Conservation (phyloP, 2,113 vertebrate species). For the Condylura cristata region DNA sequence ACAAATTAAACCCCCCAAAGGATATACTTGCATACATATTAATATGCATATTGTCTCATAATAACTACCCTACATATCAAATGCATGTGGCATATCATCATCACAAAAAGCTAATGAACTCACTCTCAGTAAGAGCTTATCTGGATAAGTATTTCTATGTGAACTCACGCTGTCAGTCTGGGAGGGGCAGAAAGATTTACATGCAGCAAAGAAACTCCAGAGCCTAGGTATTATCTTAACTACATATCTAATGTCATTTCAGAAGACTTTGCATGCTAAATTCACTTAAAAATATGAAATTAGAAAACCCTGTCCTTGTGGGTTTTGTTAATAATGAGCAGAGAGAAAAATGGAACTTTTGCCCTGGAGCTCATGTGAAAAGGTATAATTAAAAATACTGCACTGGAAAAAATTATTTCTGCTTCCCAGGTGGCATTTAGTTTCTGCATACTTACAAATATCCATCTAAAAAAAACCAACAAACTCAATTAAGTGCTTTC, state of each 20-base stretch:
- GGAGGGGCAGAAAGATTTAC: neutral
- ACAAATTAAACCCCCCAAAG: neutral
- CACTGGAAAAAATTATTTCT: conserved; percentile 58
- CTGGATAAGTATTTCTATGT: neutral
- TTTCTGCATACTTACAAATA: conserved; percentile 69
- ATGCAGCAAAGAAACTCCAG: conserved; percentile 39
- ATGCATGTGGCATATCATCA: neutral
- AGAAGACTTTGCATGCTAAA: conserved; percentile 57
- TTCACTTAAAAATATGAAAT: conserved; percentile 76
- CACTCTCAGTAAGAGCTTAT: neutral
- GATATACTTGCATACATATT: neutral
- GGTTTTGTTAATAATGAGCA: conserved; percentile 75
- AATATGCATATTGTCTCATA: neutral
- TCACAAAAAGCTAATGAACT: neutral
- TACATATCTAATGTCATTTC: conserved; percentile 54
- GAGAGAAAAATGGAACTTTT: conserved; percentile 70
- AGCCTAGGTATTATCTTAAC: conserved; percentile 44
- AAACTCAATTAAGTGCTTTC: conserved; percentile 53
- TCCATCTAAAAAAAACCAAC: conserved; percentile 41
- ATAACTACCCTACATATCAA: neutral
- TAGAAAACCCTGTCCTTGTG: conserved; percentile 65
- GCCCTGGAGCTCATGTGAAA: conserved; percentile 78
- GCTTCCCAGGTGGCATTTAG: conserved; percentile 56
- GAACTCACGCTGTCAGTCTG: neutral
- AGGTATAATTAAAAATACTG: conserved; percentile 77